phyloP scores from a whole-genome alignment of 2,888 invertebrate genomes.

The Eristalis arbustorum region DNA sequence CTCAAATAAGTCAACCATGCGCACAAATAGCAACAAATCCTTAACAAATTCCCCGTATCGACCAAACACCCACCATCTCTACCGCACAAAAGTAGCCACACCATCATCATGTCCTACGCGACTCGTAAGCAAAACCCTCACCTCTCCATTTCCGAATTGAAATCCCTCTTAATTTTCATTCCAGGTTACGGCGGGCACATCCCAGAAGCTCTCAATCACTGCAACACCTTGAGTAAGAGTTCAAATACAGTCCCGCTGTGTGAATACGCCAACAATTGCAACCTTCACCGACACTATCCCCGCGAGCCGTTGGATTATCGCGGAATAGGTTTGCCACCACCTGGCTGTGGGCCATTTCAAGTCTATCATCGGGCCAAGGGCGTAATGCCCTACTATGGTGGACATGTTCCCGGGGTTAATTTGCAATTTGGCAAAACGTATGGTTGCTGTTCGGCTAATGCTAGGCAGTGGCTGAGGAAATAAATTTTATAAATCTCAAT shows the following conservation, averaged over 20 bases:
- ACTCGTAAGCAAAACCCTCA: constrained; percentile 17
- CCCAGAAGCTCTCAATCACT: constrained; percentile 68
- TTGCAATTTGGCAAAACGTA: constrained; percentile 88
- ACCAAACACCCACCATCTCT: not conserved
- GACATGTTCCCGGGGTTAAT: constrained; percentile 86
- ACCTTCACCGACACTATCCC: constrained; percentile 85
- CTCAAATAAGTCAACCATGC: not conserved
- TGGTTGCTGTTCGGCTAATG: constrained; percentile 86
- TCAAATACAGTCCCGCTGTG: constrained; percentile 85
- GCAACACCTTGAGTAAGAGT: constrained; percentile 78
- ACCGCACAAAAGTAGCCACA: not conserved
- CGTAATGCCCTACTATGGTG: constrained; percentile 87
- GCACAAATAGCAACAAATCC: not conserved
- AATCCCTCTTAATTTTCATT: not conserved
- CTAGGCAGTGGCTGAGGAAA: constrained; percentile 83
- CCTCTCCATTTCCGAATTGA: not conserved
- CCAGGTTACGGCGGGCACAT: constrained; percentile 72
- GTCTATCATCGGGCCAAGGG: constrained; percentile 87
- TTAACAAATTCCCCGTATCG: not conserved
- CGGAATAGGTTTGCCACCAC: constrained; percentile 65
- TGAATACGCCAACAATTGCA: constrained; percentile 86
- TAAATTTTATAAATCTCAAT: too few relatives aligned
- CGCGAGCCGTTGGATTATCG: constrained; percentile 83
- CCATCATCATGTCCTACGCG: constrained; percentile 27
- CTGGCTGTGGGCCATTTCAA: constrained; percentile 77